Evolutionary conservation across 2,113 vertebrate species (phyloP).

Genomic region (Chaenogobius annularis): DNA sequence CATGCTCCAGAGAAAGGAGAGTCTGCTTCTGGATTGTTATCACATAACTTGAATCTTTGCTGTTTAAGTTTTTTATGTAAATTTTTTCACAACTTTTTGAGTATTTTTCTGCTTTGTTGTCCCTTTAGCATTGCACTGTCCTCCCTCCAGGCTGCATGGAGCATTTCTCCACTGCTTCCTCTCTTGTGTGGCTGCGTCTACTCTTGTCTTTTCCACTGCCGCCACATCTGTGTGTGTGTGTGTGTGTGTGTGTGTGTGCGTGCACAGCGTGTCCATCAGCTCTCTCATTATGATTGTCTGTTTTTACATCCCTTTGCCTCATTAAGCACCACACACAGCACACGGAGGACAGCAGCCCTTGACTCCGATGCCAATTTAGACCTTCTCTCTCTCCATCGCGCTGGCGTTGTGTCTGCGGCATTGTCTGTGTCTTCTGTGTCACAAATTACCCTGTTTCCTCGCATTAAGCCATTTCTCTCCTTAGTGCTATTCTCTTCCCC

Average conservation of each 20-base stretch:
- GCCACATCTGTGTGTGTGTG: background rate
- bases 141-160: constrained; percentile 27
- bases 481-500: constrained; percentile 39
- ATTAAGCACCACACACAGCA: constrained; percentile 73
- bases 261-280: constrained; percentile 72
- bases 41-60: no score
- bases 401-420: constrained; percentile 23
- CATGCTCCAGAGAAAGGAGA: no score
- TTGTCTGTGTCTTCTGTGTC: constrained; percentile 41
- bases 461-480: constrained; percentile 46
- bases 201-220: constrained; percentile 33
- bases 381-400: constrained; percentile 36
- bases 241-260: constrained; percentile 35
- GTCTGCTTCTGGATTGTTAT: no score
- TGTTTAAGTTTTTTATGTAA: no score
- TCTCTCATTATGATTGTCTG: constrained; percentile 78
- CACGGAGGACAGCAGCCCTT: constrained; percentile 76
- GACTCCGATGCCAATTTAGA: constrained; percentile 74
- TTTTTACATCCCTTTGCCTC: constrained; percentile 80
- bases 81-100: constrained; percentile 1
- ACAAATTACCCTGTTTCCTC: constrained; percentile 58
- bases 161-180: constrained; percentile 43
- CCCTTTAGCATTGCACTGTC: constrained; percentile 17
- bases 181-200: constrained; percentile 9
- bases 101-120: constrained; percentile 19